phyloP scores from a whole-genome alignment of 1,140 invertebrate genomes.

The Muscidifurax raptorellus region DNA sequence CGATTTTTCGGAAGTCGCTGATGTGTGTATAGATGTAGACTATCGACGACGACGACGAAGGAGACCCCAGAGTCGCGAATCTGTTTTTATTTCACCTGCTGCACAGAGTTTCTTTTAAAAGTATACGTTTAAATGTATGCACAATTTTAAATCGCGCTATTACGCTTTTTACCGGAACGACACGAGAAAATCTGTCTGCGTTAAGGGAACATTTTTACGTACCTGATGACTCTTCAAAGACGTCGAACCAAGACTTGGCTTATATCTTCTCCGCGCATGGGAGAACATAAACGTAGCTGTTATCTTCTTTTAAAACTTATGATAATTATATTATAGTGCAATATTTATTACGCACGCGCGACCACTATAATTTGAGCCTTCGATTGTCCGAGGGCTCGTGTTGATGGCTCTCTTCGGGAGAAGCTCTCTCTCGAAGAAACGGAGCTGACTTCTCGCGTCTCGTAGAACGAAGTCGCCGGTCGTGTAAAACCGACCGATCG shows the following conservation, averaged over 20 bases:
- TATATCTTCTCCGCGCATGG: neutral
- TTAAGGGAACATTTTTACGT: conserved; percentile 6
- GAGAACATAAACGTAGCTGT: too few relatives aligned
- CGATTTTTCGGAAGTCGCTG: too few relatives aligned
- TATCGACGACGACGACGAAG: too few relatives aligned
- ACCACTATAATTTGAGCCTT: conserved; percentile 9
- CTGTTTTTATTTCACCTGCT: too few relatives aligned
- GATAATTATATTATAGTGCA: neutral
- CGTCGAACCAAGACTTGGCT: conserved; percentile 40
- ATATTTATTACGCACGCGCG: conserved; percentile 33
- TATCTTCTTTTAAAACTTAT: too few relatives aligned
- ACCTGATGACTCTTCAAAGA: conserved; percentile 45
- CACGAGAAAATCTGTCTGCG: neutral
- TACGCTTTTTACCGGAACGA: too few relatives aligned
- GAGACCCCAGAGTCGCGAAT: too few relatives aligned
- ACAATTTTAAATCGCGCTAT: too few relatives aligned
- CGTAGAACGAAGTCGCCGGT: neutral
- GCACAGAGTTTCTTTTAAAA: too few relatives aligned
- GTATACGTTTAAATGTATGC: too few relatives aligned
- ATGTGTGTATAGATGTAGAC: too few relatives aligned
- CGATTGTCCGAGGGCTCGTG: conserved; percentile 16
- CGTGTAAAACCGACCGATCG: neutral
- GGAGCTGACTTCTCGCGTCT: neutral
- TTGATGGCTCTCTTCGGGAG: neutral
- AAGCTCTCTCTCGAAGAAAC: neutral